These are phyloP conservation scores for Phalangium opilio DNA, from an alignment of 2,888 invertebrate species.

Conservation along the genomic window DNA sequence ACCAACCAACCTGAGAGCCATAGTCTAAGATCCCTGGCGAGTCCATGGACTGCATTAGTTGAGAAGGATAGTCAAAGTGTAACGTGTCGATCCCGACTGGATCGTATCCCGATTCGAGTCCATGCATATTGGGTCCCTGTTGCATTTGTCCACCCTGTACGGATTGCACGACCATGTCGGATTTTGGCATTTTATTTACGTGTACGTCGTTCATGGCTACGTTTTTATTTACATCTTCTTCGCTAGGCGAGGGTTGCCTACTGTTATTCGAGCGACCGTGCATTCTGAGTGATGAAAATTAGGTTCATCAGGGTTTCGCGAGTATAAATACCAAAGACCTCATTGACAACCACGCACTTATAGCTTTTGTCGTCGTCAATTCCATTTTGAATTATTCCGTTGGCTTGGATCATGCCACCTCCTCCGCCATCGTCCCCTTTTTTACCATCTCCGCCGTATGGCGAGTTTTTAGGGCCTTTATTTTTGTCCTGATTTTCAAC, in stretches of 20 bases:
- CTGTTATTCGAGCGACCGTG: slow-evolving; percentile 38
- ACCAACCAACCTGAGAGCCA: slow-evolving; percentile 26
- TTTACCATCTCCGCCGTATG: slow-evolving; percentile 27
- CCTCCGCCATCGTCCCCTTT: slow-evolving; percentile 40
- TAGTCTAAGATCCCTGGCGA: slow-evolving; percentile 33
- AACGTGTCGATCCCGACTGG: slow-evolving; percentile 30
- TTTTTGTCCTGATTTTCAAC: not conserved
- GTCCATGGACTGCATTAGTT: slow-evolving; percentile 31
- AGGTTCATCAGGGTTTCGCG: no score
- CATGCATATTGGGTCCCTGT: slow-evolving; percentile 22
- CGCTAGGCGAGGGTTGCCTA: slow-evolving; percentile 79
- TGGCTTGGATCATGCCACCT: slow-evolving; percentile 31
- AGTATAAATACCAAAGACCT: slow-evolving; percentile 16
- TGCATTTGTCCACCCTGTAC: slow-evolving; percentile 29
- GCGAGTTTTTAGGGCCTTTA: not conserved
- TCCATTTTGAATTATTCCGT: slow-evolving; percentile 47
- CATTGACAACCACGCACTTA: slow-evolving; percentile 50
- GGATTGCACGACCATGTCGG: slow-evolving; percentile 26
- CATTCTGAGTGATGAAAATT: no score
- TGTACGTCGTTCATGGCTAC: slow-evolving; percentile 20
- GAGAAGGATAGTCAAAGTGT: slow-evolving; percentile 29
- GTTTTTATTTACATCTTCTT: slow-evolving; percentile 55
- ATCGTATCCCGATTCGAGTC: slow-evolving; percentile 29
- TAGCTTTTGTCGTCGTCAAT: slow-evolving; percentile 67
- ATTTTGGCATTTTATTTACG: slow-evolving; percentile 12